Evolutionary conservation across 2,113 vertebrate genomes (phyloP), one percentile per base, ranked within the genome.

Genomic region (Cottus gobio): DNA sequence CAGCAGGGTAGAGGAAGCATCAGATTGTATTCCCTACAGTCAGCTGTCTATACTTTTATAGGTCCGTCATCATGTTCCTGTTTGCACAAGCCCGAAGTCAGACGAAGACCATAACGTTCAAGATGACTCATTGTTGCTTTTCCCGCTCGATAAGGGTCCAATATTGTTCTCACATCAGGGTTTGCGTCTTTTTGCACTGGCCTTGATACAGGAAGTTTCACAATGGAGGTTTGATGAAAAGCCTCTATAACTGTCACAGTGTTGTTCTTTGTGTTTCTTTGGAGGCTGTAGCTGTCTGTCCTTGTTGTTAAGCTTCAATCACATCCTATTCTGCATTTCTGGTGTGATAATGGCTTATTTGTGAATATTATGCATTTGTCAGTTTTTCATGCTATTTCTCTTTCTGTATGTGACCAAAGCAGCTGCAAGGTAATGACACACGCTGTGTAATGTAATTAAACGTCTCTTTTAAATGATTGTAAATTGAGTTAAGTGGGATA

Each of bases 41-140:
- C 52, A 48, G 8, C 34, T 54, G 71, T 80, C 74, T 71, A 65
- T 79, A 75, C 79, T 78, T 84, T 80, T 82, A 86, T 85, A 78
- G 81, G 85, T 72, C 73, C 63, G 24, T 57, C 74, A 63, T 63
- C 65, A 57, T 74, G 44, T 79, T 87, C 58, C 28, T 56, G 63
- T 85, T 86, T 86, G 65, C 64, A 44, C 70, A 71, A 50, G 70
- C 72, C 73, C 73, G 3, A 83, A 82, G 82, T 79, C 66, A 79
- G 77, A 79, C 66, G n/a, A 64, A 62, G 62, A 71, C 60, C 37
- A 34, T 2, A 22, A 13, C 30, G 63, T 76, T 83, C 66, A 39
- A 62, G 61, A 84, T 91, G 87, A 91, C 63, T 90, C 86, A 92
- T 68, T 69, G 26, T 44, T 66, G 69, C 60, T 79, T 70, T 71